phyloP scores from a whole-genome alignment of 1,140 invertebrate genomes.

The Sesamia nonagrioides region DNA sequence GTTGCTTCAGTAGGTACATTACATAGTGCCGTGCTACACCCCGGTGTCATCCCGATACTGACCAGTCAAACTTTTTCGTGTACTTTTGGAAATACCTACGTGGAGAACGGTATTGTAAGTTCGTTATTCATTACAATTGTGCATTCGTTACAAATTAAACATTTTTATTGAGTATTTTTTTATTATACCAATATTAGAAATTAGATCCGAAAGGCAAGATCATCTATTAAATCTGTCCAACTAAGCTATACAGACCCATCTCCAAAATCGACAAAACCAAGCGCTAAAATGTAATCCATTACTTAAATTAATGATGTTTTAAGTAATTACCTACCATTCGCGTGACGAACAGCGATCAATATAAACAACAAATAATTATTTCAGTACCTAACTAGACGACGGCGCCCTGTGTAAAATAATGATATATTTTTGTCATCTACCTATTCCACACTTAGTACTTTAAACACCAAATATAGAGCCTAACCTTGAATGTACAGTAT shows the following conservation, averaged over 20 bases:
- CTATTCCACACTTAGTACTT: not conserved
- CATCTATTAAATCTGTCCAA: not conserved
- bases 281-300: not conserved
- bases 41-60: no score
- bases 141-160: no score
- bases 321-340: not conserved
- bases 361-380: not conserved
- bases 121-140: no score
- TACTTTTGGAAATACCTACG: no score
- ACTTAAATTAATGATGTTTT: not conserved
- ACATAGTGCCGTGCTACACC: no score
- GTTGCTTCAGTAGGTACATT: not conserved
- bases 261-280: not conserved
- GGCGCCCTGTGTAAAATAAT: not conserved
- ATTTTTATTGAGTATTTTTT: no score
- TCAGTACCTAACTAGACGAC: not conserved
- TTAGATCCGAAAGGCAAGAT: no score
- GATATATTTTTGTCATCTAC: not conserved
- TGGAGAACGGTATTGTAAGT: no score
- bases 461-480: not conserved
- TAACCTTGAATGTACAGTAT: constrained; percentile 35
- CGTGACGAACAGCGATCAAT: not conserved
- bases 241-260: not conserved
- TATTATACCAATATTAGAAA: no score
- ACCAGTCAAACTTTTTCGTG: no score